These are phyloP conservation scores for Vidua macroura DNA, from an alignment of 2,113 vertebrate genomes.

Conservation along the genomic window DNA sequence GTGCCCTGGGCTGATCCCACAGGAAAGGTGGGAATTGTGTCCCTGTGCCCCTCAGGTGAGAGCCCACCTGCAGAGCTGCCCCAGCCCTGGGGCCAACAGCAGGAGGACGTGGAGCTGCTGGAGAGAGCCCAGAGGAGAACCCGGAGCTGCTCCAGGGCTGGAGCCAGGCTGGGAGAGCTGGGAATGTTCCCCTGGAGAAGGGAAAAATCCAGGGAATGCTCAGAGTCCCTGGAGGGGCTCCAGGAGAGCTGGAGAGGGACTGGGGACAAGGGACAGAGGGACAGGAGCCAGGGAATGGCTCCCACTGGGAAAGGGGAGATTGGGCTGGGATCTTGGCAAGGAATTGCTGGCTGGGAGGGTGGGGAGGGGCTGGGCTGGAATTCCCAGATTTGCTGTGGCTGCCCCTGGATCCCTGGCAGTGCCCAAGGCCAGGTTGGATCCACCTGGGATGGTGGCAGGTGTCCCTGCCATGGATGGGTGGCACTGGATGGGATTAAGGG, in stretches of 20 bases:
- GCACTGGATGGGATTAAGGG: accelerated
- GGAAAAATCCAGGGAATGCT: background rate
- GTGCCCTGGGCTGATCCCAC: background rate
- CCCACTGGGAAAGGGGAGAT: background rate
- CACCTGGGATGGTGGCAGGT: background rate
- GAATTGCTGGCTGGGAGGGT: background rate
- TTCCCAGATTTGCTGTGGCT: background rate
- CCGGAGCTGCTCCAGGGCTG: background rate
- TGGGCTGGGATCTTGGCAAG: background rate
- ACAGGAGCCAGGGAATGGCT: too few relatives aligned
- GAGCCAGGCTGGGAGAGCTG: background rate
- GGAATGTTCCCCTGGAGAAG: background rate
- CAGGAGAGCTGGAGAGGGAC: too few relatives aligned
- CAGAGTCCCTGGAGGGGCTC: too few relatives aligned
- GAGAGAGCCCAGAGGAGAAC: background rate
- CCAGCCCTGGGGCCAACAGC: background rate
- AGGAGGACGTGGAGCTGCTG: background rate
- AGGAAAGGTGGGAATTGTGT: background rate
- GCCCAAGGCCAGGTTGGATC: background rate
- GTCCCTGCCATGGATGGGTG: background rate
- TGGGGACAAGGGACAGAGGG: too few relatives aligned
- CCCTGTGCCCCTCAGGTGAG: background rate
- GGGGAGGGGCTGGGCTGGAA: background rate
- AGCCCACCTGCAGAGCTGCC: background rate
- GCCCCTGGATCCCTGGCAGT: background rate